These are phyloP conservation scores for Phallusia fumigata DNA, from an alignment of 23 tunicate species.

Conservation along the genomic window DNA sequence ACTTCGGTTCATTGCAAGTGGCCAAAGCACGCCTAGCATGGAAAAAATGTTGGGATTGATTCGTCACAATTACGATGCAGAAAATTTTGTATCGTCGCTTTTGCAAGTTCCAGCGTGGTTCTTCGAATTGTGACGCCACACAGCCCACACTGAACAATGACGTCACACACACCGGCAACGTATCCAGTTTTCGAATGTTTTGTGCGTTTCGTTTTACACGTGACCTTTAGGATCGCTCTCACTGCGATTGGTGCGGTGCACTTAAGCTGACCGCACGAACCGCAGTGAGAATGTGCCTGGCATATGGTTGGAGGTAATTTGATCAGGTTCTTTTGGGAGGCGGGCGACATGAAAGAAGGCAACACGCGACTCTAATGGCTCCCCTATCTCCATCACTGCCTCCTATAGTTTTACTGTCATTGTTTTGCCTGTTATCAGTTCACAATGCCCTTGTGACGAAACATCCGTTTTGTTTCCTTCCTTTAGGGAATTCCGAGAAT, in stretches of 20 bases:
- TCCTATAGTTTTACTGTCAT: too few relatives aligned
- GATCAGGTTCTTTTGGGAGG: not conserved
- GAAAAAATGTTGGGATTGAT: too few relatives aligned
- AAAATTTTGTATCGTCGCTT: too few relatives aligned
- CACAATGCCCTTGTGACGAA: not conserved
- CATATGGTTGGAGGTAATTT: not conserved
- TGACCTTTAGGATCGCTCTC: not conserved
- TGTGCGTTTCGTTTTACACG: constrained; percentile 1
- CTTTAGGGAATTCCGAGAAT: too few relatives aligned
- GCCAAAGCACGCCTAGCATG: too few relatives aligned
- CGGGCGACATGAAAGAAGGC: not conserved
- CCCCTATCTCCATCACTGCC: too few relatives aligned
- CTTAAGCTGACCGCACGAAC: not conserved
- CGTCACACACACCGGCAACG: not conserved
- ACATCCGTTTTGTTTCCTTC: not conserved
- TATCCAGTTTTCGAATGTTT: not conserved
- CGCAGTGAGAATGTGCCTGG: too few relatives aligned
- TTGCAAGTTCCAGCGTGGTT: too few relatives aligned
- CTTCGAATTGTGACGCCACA: too few relatives aligned
- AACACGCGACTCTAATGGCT: not conserved
- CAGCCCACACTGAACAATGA: not conserved
- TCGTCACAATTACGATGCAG: too few relatives aligned
- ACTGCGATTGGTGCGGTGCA: not conserved
- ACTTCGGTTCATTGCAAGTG: too few relatives aligned
- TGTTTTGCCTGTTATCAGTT: too few relatives aligned